phyloP scores from a whole-genome alignment of 2,113 vertebrate genomes.

The Elgaria multicarinata region DNA sequence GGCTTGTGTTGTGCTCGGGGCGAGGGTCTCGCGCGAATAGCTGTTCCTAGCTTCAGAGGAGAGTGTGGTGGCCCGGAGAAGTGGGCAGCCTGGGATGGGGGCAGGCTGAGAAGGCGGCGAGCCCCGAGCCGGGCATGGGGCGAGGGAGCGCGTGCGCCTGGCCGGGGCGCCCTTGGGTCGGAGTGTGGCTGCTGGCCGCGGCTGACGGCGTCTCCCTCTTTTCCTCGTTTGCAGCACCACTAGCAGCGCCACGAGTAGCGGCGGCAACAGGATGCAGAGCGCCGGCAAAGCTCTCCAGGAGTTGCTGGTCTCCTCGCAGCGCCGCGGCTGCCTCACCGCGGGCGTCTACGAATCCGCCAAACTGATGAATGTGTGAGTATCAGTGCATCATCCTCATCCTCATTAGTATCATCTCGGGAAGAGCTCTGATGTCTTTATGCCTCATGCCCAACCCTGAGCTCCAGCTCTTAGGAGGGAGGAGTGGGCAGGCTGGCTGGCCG shows the following conservation, averaged over 20 bases:
- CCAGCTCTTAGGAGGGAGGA: neutral
- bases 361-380: conserved; percentile 97
- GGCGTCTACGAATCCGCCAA: conserved; percentile 98
- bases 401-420: too few species aligned
- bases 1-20: fast-evolving
- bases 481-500: neutral
- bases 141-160: neutral
- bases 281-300: conserved; percentile 92
- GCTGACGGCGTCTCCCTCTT: conserved; percentile 36
- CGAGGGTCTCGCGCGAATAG: neutral
- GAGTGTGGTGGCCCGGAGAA: neutral
- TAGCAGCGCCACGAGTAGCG: neutral
- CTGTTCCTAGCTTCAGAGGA: neutral
- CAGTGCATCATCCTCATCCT: too few species aligned
- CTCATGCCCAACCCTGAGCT: neutral
- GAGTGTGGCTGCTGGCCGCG: too few species aligned
- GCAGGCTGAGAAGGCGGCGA: neutral
- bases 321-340: conserved; percentile 92
- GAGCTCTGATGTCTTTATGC: too few species aligned
- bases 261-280: conserved; percentile 83
- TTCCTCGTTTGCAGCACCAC: conserved; percentile 34
- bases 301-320: conserved; percentile 89
- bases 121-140: neutral
- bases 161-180: fast-evolving
- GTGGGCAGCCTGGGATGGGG: fast-evolving